Percentiles rank a stretch among this genome's conserved stretches.
Evolutionary conservation across 1,140 invertebrate genomes (phyloP).

Genomic region (Diachasma alloeum): DNA sequence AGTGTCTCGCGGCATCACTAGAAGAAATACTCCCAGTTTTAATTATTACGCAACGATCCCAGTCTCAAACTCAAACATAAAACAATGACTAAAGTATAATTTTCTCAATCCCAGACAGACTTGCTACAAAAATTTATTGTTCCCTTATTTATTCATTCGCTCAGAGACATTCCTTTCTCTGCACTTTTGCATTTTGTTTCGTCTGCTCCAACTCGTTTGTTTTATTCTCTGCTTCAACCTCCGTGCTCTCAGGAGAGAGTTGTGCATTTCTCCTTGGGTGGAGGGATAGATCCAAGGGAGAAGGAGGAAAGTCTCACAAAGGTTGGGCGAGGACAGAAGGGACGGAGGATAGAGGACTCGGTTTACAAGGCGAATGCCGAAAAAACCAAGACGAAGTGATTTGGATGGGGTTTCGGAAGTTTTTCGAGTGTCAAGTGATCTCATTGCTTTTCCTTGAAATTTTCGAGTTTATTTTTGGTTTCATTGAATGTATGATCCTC

Average conservation of each 20-base stretch:
- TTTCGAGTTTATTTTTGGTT: too few relatives aligned
- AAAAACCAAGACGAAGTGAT: neutral
- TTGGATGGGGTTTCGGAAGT: neutral
- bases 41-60: too few relatives aligned
- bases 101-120: too few relatives aligned
- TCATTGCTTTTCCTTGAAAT: neutral
- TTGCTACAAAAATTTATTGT: neutral
- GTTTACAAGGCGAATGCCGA: conserved; percentile 16
- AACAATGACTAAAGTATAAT: too few relatives aligned
- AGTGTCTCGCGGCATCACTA: too few relatives aligned
- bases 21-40: too few relatives aligned
- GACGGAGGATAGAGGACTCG: conserved; percentile 26
- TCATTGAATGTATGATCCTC: neutral
- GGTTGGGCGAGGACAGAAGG: conserved; percentile 14
- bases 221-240: neutral
- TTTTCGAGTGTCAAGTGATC: neutral
- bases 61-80: too few relatives aligned
- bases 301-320: neutral
- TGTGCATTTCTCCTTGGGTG: neutral
- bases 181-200: neutral
- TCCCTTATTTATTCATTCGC: neutral
- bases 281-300: neutral
- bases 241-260: neutral
- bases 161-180: neutral
- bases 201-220: neutral